Evolutionary conservation across 2,113 vertebrate genomes (phyloP).

Genomic region (Papio anubis): DNA sequence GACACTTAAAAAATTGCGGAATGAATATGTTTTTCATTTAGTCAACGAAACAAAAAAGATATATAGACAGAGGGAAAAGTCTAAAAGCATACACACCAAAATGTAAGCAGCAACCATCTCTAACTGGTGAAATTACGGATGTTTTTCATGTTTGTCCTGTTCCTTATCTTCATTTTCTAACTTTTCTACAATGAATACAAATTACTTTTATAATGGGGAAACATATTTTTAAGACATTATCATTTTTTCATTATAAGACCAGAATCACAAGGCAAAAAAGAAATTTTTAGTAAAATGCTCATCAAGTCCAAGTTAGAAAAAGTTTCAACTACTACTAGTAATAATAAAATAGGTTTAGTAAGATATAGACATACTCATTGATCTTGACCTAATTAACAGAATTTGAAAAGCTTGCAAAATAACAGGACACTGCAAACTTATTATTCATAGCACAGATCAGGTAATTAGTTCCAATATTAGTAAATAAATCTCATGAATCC

Average conservation of each 20-base stretch:
- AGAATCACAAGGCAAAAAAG: slow-evolving; percentile 31
- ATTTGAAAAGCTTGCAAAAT: slow-evolving; percentile 33
- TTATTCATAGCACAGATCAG: slow-evolving; percentile 70
- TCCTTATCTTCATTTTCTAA: slow-evolving; percentile 26
- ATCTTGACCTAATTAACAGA: slow-evolving; percentile 8
- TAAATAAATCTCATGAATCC: slow-evolving; percentile 73
- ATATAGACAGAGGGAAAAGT: neutral
- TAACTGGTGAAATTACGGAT: neutral
- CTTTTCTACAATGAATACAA: slow-evolving; percentile 39
- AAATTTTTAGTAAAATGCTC: neutral
- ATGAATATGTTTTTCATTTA: slow-evolving; percentile 27
- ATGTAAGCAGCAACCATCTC: neutral
- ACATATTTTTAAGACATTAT: neutral
- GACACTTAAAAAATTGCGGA: neutral
- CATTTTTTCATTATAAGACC: neutral
- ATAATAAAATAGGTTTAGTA: slow-evolving; percentile 3
- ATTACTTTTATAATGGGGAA: slow-evolving; percentile 9
- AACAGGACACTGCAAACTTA: slow-evolving; percentile 29
- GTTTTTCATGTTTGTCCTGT: slow-evolving; percentile 43
- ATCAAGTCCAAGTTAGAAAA: slow-evolving; percentile 25
- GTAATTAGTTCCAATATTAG: slow-evolving; percentile 70
- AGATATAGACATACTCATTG: neutral
- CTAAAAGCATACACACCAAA: slow-evolving; percentile 1
- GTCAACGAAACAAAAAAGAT: neutral
- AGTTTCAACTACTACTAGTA: neutral